Conservation (phyloP, 2,888 invertebrate genomes). For the Stenotaenia linearis region DNA sequence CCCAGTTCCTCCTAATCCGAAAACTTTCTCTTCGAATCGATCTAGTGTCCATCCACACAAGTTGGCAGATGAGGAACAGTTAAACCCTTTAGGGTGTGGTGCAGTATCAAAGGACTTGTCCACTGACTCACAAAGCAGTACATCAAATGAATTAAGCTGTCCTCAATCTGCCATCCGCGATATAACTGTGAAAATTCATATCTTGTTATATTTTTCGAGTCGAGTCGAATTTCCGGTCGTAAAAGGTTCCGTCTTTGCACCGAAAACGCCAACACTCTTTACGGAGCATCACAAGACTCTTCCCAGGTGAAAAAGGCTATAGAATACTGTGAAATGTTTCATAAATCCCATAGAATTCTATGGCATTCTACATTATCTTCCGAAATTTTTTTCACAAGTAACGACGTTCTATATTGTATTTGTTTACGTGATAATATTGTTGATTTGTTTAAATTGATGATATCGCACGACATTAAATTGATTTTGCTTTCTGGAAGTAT, state of each 20-base stretch:
- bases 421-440: not conserved
- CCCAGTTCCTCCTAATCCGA: too few relatives aligned
- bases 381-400: too few relatives aligned
- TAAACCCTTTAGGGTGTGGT: not conserved
- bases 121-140: not conserved
- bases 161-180: not conserved
- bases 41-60: not conserved
- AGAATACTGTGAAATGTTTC: too few relatives aligned
- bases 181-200: not conserved
- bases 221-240: too few relatives aligned
- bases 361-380: too few relatives aligned
- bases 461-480: not conserved
- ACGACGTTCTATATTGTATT: too few relatives aligned
- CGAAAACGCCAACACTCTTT: too few relatives aligned
- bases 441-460: not conserved
- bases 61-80: not conserved
- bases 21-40: not conserved
- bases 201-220: not conserved
- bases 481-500: not conserved
- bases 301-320: too few relatives aligned
- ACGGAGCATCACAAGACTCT: too few relatives aligned
- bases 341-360: too few relatives aligned
- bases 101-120: not conserved
- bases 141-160: not conserved
- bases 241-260: too few relatives aligned